Conservation (phyloP, 2,797 vertebrate species). For the Tympanoctomys barrerae region DNA sequence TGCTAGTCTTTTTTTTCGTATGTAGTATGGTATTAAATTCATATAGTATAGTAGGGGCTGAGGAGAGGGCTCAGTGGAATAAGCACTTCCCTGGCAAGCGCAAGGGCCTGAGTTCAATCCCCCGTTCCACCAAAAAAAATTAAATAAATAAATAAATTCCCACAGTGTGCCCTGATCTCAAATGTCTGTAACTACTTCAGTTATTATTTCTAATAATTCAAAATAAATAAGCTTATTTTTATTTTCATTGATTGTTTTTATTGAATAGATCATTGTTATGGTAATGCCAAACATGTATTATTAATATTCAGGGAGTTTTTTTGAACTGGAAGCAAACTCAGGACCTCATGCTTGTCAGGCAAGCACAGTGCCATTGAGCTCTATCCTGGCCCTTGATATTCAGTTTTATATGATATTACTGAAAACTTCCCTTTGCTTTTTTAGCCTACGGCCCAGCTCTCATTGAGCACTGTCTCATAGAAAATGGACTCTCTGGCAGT, state of each 20-base stretch:
- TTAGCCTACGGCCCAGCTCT: conserved; percentile 95
- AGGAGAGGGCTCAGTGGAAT: too few relatives aligned
- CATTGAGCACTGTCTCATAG: conserved; percentile 96
- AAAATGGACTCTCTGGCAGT: conserved; percentile 91
- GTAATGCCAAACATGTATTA: neutral
- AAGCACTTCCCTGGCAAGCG: too few relatives aligned
- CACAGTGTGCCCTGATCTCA: conserved; percentile 6
- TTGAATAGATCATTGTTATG: conserved; percentile 52
- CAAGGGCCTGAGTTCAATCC: too few relatives aligned
- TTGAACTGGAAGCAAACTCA: too few relatives aligned
- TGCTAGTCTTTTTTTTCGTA: neutral
- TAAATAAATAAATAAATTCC: neutral
- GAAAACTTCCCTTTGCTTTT: conserved; percentile 47
- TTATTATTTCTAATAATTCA: conserved; percentile 56
- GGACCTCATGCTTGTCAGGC: too few relatives aligned
- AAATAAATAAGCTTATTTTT: conserved; percentile 49
- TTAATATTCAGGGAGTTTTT: neutral
- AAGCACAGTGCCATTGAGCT: too few relatives aligned
- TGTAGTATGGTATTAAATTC: conserved; percentile 47
- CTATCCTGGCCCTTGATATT: neutral
- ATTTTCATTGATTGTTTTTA: conserved; percentile 39
- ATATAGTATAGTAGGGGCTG: neutral
- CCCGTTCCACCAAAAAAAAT: too few relatives aligned
- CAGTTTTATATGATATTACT: conserved; percentile 63
- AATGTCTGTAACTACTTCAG: conserved; percentile 39